Evolutionary conservation across 2,888 invertebrate species (phyloP), one percentile per base, ranked within the genome.

Genomic region (Polydrusus pterygomalis): DNA sequence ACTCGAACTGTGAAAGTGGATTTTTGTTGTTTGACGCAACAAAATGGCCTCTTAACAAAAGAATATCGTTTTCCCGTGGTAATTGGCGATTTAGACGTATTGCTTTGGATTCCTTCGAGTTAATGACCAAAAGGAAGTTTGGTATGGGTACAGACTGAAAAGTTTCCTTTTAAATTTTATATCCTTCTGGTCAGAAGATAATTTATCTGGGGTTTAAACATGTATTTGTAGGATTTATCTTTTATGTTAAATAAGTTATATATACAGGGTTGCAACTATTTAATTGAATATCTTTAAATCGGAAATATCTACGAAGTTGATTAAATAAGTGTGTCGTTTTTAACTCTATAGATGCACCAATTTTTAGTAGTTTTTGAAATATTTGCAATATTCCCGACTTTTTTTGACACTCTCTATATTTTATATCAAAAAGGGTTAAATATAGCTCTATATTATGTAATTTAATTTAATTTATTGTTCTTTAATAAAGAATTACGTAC

Each of bases 1-100:
- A 84, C 83, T 80, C 87, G 82, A 82, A 86, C 83, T 87, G 87
- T 87, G 87, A 87, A 87, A 87, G 87, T 87, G 87, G 86, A 86
- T 87, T 87, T 86, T 86, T 84, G 85, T 86, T 85, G 85, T 85
- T 83, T 80, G 80, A 79, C 80, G 82, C 81, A 82, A 84, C 84
- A 85, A 85, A 86, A 84, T 84, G 84, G 82, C 82, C 80, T 79
- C 80, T 81, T 82, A 82, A 86, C 85, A 86, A 86, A 86, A 85
- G 85, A 83, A 83, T 81, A 82, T 80, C 84, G 79, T 81, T 82
- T 82, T 80, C 70, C 78, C 69, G 34, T 15, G 77, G 81, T 84
- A 84, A 84, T 84, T 83, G 84, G 80, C 80, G 83, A 84, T 84
- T 84, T 82, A 83, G 84, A 83, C 82, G 80, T 84, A 83, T 81